These are phyloP conservation scores for Drosophila fulvimacula DNA, from an alignment of 2,888 invertebrate genomes.

Conservation along the genomic window DNA sequence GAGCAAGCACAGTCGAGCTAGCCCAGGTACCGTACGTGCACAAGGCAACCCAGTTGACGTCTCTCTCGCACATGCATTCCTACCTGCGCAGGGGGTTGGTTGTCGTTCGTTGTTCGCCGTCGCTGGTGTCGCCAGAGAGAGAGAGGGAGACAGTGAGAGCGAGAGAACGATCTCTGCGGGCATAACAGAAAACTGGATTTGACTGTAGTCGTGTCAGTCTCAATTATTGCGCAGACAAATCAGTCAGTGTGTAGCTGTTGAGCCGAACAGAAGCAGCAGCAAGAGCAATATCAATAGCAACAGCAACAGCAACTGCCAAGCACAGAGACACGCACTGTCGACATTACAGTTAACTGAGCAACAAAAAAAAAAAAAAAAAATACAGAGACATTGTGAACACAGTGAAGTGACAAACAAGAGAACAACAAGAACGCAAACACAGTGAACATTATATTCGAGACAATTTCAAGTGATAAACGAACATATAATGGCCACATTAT, in stretches of 20 bases:
- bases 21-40: slow-evolving; percentile 47
- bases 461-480: slow-evolving; percentile 49
- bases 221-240: slow-evolving; percentile 75
- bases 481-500: slow-evolving; percentile 82
- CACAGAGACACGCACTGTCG: slow-evolving; percentile 38
- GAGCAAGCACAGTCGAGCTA: slow-evolving; percentile 32
- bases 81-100: slow-evolving; percentile 56
- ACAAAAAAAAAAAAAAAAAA: slow-evolving; percentile 28
- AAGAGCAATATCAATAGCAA: slow-evolving; percentile 45
- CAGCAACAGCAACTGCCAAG: slow-evolving; percentile 22
- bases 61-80: slow-evolving; percentile 40
- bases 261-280: slow-evolving; percentile 71
- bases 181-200: slow-evolving; percentile 67
- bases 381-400: slow-evolving; percentile 45
- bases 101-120: background rate
- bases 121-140: slow-evolving; percentile 3
- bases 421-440: slow-evolving; percentile 32
- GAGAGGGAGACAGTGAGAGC: slow-evolving; percentile 27
- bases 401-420: slow-evolving; percentile 44
- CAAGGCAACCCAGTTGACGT: slow-evolving; percentile 38
- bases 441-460: slow-evolving; percentile 33
- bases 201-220: slow-evolving; percentile 75
- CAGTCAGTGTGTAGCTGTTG: slow-evolving; percentile 80
- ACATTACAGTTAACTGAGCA: slow-evolving; percentile 31
- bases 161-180: slow-evolving; percentile 22